phyloP scores from a whole-genome alignment of 1,140 invertebrate genomes.

The Wasmannia auropunctata region DNA sequence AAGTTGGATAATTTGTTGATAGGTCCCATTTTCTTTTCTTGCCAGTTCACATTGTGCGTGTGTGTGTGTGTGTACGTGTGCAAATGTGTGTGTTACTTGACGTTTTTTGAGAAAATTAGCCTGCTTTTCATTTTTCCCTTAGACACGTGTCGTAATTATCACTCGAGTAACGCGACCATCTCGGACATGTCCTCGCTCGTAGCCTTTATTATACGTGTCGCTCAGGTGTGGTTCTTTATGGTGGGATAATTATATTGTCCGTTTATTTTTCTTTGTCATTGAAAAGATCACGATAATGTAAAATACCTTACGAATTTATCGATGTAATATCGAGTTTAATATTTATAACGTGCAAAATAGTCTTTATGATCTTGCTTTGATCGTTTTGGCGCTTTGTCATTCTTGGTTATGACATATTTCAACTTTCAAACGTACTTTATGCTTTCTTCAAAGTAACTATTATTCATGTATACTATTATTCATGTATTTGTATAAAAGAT shows the following conservation, averaged over 20 bases:
- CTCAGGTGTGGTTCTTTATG: not conserved
- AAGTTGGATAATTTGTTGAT: slow-evolving; percentile 7
- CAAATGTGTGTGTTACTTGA: no score
- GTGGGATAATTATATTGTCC: not conserved
- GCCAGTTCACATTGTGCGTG: not conserved
- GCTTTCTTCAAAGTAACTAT: not conserved
- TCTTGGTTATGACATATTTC: not conserved
- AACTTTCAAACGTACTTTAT: not conserved
- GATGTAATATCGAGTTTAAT: not conserved
- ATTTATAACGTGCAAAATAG: not conserved
- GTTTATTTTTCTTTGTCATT: not conserved
- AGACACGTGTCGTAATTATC: not conserved
- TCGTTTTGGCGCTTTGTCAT: not conserved
- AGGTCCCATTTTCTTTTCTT: not conserved
- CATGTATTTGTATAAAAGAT: not conserved
- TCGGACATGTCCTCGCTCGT: not conserved
- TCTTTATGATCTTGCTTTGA: not conserved
- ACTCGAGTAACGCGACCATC: not conserved
- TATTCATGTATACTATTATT: not conserved
- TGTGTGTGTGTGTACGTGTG: no score
- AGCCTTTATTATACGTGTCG: not conserved
- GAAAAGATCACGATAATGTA: not conserved
- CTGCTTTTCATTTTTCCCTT: not conserved
- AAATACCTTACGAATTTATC: not conserved
- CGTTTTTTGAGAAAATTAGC: not conserved